A percentile compares a stretch with the other conserved stretches of the same genome.
phyloP scores from a whole-genome alignment of 2,888 invertebrate species.

The Plebejus anna region DNA sequence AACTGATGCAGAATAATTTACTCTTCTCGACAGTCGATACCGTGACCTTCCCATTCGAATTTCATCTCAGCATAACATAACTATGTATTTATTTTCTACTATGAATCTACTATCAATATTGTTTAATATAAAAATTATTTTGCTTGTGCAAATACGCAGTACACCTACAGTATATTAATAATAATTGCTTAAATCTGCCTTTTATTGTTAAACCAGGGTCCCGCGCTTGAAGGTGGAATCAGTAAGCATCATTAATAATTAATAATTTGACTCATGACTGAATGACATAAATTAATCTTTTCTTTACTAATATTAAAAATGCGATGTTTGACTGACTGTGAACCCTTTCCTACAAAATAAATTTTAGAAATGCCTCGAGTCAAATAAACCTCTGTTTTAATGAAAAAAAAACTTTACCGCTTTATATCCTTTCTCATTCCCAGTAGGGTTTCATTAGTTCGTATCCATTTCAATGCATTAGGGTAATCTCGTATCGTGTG shows the following conservation, averaged over 20 bases:
- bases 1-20: constrained; percentile 34
- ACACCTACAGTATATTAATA: too few relatives aligned
- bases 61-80: background rate
- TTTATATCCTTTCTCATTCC: background rate
- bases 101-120: background rate
- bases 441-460: constrained; percentile 7
- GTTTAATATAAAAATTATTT: too few relatives aligned
- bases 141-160: too few relatives aligned
- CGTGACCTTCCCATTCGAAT: constrained; percentile 1
- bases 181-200: too few relatives aligned
- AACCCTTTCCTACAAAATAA: too few relatives aligned
- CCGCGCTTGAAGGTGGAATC: too few relatives aligned
- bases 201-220: too few relatives aligned
- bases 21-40: constrained; percentile 4
- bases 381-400: background rate
- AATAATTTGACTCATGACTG: too few relatives aligned
- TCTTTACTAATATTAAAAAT: background rate
- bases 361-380: background rate
- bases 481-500: constrained; percentile 10
- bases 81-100: background rate
- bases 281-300: background rate
- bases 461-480: constrained; percentile 15
- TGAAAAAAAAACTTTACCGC: background rate
- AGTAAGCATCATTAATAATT: too few relatives aligned
- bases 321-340: background rate